Evolutionary conservation across 2,888 invertebrate species (phyloP).

Genomic region (Iselma pallidipennis): DNA sequence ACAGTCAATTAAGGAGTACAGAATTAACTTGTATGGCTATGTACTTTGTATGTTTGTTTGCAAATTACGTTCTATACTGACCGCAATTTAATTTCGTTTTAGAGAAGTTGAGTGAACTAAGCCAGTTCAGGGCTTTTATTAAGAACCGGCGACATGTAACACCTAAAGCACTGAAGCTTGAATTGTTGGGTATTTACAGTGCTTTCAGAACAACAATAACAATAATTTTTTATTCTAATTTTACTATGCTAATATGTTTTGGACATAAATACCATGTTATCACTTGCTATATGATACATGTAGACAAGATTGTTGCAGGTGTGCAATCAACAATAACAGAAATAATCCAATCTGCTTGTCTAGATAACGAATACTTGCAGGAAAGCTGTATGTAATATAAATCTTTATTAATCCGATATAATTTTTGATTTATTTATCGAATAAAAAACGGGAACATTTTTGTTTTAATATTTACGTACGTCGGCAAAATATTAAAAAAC

Average conservation of each 20-base stretch:
- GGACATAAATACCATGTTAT: no score
- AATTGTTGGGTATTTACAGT: no score
- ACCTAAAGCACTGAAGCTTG: not conserved
- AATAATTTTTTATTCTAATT: no score
- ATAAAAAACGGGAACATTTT: not conserved
- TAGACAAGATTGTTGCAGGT: no score
- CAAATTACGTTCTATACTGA: conserved; percentile 38
- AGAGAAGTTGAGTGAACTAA: conserved; percentile 31
- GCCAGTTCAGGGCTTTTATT: conserved; percentile 24
- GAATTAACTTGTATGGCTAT: conserved; percentile 19
- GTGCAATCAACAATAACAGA: not conserved
- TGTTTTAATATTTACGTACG: not conserved
- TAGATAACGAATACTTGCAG: not conserved
- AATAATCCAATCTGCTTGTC: not conserved
- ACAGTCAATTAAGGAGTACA: conserved; percentile 21
- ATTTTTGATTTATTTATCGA: not conserved
- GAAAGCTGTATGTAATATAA: not conserved
- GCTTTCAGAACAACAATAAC: no score
- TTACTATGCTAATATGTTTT: no score
- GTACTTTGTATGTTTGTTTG: conserved; percentile 24
- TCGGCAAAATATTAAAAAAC: not conserved
- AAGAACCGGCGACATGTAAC: conserved; percentile 26
- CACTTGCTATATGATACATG: no score
- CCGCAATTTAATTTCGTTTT: conserved; percentile 41
- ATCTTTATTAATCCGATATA: not conserved